Evolutionary conservation across 2,113 vertebrate genomes (phyloP).

Genomic region (Myiagra hebetior): DNA sequence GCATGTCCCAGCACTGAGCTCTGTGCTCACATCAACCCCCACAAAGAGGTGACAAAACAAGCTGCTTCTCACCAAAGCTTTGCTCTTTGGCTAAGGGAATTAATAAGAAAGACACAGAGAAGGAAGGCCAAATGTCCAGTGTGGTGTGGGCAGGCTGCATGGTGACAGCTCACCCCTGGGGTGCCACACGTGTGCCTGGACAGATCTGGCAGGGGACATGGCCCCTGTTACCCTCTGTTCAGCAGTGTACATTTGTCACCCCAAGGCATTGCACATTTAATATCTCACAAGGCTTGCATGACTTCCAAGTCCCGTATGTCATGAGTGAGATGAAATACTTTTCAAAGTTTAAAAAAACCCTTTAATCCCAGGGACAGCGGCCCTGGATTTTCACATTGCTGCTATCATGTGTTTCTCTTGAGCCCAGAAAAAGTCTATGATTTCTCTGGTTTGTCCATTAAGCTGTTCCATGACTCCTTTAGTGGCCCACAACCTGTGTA

Average conservation of each 20-base stretch:
- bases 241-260: not conserved
- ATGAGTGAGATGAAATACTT: not conserved
- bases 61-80: not conserved
- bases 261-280: not conserved
- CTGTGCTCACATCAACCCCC: not conserved
- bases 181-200: rapidly evolving
- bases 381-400: not conserved
- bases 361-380: not conserved
- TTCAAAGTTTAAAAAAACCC: not conserved
- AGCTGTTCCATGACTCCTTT: not conserved
- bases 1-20: not conserved
- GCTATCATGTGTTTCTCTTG: not conserved
- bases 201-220: not conserved
- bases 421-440: not conserved
- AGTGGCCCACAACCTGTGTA: not conserved
- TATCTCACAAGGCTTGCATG: not conserved
- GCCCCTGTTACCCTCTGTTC: not conserved
- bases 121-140: not conserved
- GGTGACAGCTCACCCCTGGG: not conserved
- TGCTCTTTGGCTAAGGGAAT: not conserved
- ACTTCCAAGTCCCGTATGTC: not conserved
- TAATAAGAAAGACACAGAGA: not conserved
- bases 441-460: not conserved
- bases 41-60: not conserved
- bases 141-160: not conserved